Evolutionary conservation across 2,888 invertebrate species (phyloP), one percentile per base, ranked within the genome.

Genomic region (Drosophila picticornis): DNA sequence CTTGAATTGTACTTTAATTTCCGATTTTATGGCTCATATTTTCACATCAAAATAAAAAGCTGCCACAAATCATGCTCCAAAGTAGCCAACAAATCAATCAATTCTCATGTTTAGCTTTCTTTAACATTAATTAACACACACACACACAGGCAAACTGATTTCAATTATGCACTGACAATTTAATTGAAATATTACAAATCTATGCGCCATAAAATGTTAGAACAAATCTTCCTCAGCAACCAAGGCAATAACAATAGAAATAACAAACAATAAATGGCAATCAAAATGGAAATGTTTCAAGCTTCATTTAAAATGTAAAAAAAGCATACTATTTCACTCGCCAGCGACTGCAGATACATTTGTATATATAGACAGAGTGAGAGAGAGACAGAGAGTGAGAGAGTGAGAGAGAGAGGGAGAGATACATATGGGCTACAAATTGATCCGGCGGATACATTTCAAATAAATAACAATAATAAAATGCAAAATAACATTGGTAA

Each of bases 371-470:
- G 11, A 40, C 4, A 38, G 22, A 22, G 13, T 13, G 13, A 46
- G n/a, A 40, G 3, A 11, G 13, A 43, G 13, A 22, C 2, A 16
- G 46, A 22, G 1, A 46, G 19, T 7, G 36, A 3, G 10, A 40
- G 22, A 22, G 22, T 22, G 4, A 13, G 43, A 11, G 11, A 6
- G 11, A 22, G 13, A 22, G 13, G 16, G 46, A 16, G 4, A 9
- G 25, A 19, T 43, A 31, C 34, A 38, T 72, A 51, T 56, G 58
- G 50, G 38, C 55, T 59, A 81, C 78, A 88, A 86, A 78, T 88
- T 81, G 80, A 90, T 88, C 77, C 84, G 88, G 46, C 83, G 89
- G 89, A 89, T 89, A 81, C 81, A 87, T 88, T 84, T 89, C 84
- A 87, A 86, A 83, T 87, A 87, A 87, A 87, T 83, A 88, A 87